Evolutionary conservation across 1,140 invertebrate species (phyloP).

Genomic region (Drosophila elegans): DNA sequence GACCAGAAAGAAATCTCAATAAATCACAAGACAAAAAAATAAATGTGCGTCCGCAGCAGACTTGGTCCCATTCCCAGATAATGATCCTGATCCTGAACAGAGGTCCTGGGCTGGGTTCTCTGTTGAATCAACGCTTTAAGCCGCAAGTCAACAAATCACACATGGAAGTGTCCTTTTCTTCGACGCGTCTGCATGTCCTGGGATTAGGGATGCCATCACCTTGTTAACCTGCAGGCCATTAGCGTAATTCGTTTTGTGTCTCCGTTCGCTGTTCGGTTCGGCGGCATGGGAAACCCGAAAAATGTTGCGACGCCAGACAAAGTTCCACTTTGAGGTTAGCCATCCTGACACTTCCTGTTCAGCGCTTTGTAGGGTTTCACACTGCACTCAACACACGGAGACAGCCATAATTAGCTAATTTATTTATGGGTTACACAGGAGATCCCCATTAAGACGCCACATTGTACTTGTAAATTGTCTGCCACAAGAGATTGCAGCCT

Average conservation of each 20-base stretch:
- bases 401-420: conserved; percentile 56
- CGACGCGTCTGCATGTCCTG: conserved; percentile 34
- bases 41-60: conserved; percentile 37
- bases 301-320: conserved; percentile 53
- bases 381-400: background rate
- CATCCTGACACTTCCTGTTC: conserved; percentile 53
- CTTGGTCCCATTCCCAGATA: conserved; percentile 2
- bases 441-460: conserved; percentile 11
- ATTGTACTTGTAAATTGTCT: conserved; percentile 69
- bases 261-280: conserved; percentile 17
- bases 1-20: conserved; percentile 44
- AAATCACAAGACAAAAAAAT: conserved; percentile 54
- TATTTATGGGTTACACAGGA: conserved; percentile 41
- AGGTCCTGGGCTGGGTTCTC: background rate
- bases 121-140: conserved; percentile 34
- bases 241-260: conserved; percentile 73
- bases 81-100: conserved; percentile 15
- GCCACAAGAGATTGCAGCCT: conserved; percentile 15
- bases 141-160: conserved; percentile 54
- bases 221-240: conserved; percentile 72
- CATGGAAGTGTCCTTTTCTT: conserved; percentile 25
- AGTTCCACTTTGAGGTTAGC: conserved; percentile 57
- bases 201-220: conserved; percentile 59
- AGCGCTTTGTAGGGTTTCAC: conserved; percentile 31
- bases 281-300: conserved; percentile 50